These are phyloP conservation scores for Cataglyphis albicans DNA, from an alignment of 2,888 invertebrate genomes.

Conservation along the genomic window DNA sequence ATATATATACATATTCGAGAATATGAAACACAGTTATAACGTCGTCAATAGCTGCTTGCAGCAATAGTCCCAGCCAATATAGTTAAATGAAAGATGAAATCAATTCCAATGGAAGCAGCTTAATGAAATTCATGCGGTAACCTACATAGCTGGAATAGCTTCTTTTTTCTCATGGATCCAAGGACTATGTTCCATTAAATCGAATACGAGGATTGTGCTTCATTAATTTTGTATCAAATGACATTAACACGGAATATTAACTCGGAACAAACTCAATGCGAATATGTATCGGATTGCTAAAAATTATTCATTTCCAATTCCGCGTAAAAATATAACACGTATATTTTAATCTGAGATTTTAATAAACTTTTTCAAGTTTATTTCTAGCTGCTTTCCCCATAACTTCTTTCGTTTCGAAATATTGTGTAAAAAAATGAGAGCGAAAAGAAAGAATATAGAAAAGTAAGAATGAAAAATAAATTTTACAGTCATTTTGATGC, in stretches of 20 bases:
- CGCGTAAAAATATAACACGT: background rate
- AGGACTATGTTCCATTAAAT: background rate
- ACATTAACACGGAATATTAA: conserved; percentile 29
- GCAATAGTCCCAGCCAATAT: conserved; percentile 30
- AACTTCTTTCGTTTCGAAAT: background rate
- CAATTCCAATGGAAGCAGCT: conserved; percentile 29
- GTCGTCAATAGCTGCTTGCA: conserved; percentile 24
- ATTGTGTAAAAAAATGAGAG: background rate
- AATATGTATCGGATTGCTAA: conserved; percentile 4
- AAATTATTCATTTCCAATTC: conserved; percentile 1
- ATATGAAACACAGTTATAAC: conserved; percentile 41
- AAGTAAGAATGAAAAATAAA: background rate
- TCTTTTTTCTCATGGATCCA: background rate
- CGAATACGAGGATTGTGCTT: background rate
- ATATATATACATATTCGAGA: conserved; percentile 16
- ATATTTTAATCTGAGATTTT: conserved; percentile 10
- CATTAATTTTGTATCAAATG: conserved; percentile 43
- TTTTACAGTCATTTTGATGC: conserved; percentile 38
- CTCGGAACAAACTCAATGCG: conserved; percentile 21
- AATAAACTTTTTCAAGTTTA: background rate
- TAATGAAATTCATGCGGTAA: conserved; percentile 32
- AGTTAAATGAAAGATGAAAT: conserved; percentile 47
- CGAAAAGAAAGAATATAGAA: too few relatives aligned
- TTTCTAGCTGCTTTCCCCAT: background rate
- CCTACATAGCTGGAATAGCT: background rate